phyloP scores from a whole-genome alignment of 2,888 invertebrate genomes.

The Gibbula magus region DNA sequence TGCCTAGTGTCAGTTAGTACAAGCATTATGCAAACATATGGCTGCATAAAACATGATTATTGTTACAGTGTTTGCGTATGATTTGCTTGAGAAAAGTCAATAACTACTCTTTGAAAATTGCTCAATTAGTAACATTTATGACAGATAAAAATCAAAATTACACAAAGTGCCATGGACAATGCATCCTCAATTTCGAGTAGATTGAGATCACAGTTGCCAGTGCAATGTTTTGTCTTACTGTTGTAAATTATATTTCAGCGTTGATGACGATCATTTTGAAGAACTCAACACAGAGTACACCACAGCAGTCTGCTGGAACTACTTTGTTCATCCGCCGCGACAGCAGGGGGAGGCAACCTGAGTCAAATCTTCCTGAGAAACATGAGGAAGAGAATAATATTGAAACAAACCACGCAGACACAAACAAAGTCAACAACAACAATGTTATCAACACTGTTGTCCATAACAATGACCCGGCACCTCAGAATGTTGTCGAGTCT shows the following conservation, averaged over 20 bases:
- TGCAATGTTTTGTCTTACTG: no score
- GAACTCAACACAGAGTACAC: conserved; percentile 46
- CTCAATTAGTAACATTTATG: no score
- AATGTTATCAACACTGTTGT: neutral
- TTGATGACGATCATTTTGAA: conserved; percentile 66
- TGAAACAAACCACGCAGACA: neutral
- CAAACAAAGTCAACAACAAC: neutral
- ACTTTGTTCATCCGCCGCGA: conserved; percentile 50
- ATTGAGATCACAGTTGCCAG: no score
- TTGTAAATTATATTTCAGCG: conserved; percentile 42
- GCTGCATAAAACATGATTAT: no score
- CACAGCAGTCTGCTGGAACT: conserved; percentile 57
- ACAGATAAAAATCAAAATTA: neutral
- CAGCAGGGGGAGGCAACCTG: neutral
- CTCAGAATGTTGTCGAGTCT: neutral
- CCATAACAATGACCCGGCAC: neutral
- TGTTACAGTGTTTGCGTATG: no score
- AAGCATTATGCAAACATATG: no score
- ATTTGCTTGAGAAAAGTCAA: no score
- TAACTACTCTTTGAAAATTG: no score
- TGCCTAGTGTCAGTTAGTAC: no score
- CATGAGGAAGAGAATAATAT: no score
- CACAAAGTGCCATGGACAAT: neutral
- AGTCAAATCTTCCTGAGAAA: neutral
- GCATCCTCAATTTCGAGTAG: no score